A percentile compares a stretch with the other conserved stretches of the same genome.
Conservation (phyloP, 2,797 vertebrate species). For the Hyperoplus immaculatus region DNA sequence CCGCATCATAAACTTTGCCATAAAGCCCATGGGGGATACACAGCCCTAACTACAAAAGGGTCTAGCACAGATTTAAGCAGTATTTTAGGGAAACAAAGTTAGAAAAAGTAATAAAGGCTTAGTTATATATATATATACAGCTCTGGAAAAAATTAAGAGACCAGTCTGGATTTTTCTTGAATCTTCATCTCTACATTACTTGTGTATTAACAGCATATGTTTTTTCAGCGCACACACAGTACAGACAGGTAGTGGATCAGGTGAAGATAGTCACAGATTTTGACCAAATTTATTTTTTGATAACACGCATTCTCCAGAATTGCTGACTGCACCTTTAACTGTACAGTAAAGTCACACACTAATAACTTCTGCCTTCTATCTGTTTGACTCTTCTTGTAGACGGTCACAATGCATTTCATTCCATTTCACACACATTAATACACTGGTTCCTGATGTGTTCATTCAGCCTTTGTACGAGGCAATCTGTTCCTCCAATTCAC, state of each 20-base stretch:
- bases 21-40: conserved; percentile 56
- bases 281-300: too few relatives aligned
- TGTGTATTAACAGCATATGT: too few relatives aligned
- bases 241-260: too few relatives aligned
- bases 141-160: too few relatives aligned
- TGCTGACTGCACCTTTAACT: too few relatives aligned
- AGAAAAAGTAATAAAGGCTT: too few relatives aligned
- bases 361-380: conserved; percentile 59
- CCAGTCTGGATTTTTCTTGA: too few relatives aligned
- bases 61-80: conserved; percentile 54
- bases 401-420: conserved; percentile 62
- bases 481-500: conserved; percentile 80
- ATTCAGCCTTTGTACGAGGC: conserved; percentile 78
- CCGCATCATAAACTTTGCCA: conserved; percentile 64
- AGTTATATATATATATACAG: too few relatives aligned
- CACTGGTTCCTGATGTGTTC: conserved; percentile 76
- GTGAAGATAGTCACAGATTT: too few relatives aligned
- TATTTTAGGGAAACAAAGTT: conserved; percentile 22
- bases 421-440: conserved; percentile 76
- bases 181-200: too few relatives aligned
- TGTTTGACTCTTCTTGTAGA: conserved; percentile 30
- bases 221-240: too few relatives aligned
- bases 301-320: too few relatives aligned
- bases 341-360: conserved; percentile 26
- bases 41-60: conserved; percentile 33